Percentiles rank a stretch among this genome's conserved stretches.
Evolutionary conservation across 2,113 vertebrate genomes (phyloP).

Genomic region (Clarias batrachus): DNA sequence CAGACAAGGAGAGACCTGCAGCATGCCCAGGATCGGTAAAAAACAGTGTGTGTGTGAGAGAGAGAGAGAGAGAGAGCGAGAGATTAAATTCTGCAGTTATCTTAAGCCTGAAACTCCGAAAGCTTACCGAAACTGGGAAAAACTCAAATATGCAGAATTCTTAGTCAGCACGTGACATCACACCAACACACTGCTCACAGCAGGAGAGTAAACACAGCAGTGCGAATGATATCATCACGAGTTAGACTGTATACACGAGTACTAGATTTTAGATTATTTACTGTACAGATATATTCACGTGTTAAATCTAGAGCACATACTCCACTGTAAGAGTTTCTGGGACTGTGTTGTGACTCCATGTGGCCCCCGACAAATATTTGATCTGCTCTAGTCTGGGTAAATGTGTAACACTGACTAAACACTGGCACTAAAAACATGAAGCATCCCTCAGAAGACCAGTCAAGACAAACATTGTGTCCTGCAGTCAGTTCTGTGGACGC

Average conservation of each 20-base stretch:
- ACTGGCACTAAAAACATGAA: neutral
- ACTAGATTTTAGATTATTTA: too few relatives aligned
- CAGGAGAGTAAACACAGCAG: too few relatives aligned
- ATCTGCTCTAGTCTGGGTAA: neutral
- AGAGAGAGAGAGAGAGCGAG: neutral
- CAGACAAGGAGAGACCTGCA: conserved; percentile 75
- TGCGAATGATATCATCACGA: too few relatives aligned
- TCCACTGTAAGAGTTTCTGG: too few relatives aligned
- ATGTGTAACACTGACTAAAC: conserved; percentile 1
- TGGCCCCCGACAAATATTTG: neutral
- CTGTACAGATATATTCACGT: too few relatives aligned
- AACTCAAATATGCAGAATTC: too few relatives aligned
- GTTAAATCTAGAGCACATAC: too few relatives aligned
- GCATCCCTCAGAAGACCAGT: neutral
- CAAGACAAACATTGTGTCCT: neutral
- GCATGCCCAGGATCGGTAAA: conserved; percentile 81
- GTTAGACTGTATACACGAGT: too few relatives aligned
- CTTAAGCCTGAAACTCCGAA: neutral
- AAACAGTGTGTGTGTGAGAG: conserved; percentile 47
- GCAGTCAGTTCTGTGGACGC: neutral
- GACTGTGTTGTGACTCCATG: neutral
- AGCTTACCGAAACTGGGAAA: too few relatives aligned
- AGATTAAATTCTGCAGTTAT: neutral
- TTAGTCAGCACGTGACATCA: too few relatives aligned
- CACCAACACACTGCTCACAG: too few relatives aligned